phyloP scores from a whole-genome alignment of 2,888 invertebrate species.

The Glaucopsyche alexis region DNA sequence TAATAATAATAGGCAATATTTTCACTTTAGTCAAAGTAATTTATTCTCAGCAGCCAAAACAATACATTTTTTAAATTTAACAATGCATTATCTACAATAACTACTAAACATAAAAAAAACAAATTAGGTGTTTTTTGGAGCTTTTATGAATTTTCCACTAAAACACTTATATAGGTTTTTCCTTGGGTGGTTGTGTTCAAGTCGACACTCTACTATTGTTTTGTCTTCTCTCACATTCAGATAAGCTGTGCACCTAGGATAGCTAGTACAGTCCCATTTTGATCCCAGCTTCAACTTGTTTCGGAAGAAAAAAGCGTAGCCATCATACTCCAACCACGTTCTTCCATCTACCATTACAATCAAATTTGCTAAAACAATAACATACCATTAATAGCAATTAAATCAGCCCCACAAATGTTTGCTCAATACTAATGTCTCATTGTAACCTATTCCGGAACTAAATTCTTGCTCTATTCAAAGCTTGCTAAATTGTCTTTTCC shows the following conservation, averaged over 20 bases:
- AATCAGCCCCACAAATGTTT: not conserved
- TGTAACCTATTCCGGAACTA: not conserved
- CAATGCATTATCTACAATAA: no score
- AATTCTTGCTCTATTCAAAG: not conserved
- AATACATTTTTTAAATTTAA: no score
- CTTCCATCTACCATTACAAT: conserved; percentile 41
- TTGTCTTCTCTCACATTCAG: conserved; percentile 47
- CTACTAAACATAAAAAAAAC: no score
- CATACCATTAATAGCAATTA: not conserved
- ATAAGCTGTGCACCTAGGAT: conserved; percentile 43
- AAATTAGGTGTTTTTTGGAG: not conserved
- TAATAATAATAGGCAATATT: no score
- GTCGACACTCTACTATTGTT: conserved; percentile 40
- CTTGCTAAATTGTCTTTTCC: not conserved
- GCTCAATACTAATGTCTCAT: no score
- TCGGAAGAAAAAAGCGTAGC: conserved; percentile 44
- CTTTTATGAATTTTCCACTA: conserved; percentile 43
- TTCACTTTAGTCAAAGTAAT: no score
- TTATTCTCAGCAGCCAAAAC: no score
- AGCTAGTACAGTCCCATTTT: conserved; percentile 45
- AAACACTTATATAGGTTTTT: conserved; percentile 41
- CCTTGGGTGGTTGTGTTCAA: conserved; percentile 45
- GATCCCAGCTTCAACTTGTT: conserved; percentile 39
- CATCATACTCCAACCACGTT: conserved; percentile 40
- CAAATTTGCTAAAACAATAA: conserved; percentile 38